Evolutionary conservation across 2,797 vertebrate genomes (phyloP).

Genomic region (Megalops cyprinoides): DNA sequence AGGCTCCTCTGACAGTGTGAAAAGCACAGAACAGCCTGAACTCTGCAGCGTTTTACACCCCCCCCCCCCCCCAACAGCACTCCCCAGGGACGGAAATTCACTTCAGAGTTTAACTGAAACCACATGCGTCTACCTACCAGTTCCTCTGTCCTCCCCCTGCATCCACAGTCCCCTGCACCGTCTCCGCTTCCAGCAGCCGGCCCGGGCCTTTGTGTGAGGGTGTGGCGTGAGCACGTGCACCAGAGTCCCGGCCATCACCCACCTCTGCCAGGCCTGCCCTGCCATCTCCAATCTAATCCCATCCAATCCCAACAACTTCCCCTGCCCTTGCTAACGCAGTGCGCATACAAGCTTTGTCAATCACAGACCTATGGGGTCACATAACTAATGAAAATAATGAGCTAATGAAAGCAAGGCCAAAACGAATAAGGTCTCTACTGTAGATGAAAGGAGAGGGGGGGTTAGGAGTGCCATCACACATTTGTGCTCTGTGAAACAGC

Average conservation of each 20-base stretch:
- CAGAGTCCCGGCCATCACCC: background rate
- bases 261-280: background rate
- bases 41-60: background rate
- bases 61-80: background rate
- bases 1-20: background rate
- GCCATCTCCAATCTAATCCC: background rate
- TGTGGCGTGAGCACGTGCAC: background rate
- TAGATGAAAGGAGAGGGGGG: background rate
- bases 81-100: background rate
- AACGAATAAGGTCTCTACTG: background rate
- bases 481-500: conserved; percentile 1
- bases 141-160: background rate
- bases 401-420: background rate
- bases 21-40: background rate
- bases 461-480: background rate
- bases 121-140: conserved; percentile 2
- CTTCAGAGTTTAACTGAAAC: background rate
- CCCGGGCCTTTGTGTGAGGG: background rate
- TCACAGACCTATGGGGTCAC: background rate
- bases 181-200: background rate
- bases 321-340: background rate
- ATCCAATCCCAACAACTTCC: background rate
- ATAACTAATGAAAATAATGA: too few relatives aligned
- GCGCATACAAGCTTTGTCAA: background rate
- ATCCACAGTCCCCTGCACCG: too few relatives aligned